A percentile compares a stretch with the other conserved stretches of the same genome.
These are phyloP conservation scores for Rutpela maculata DNA, from an alignment of 2,888 invertebrate species.

Conservation along the genomic window DNA sequence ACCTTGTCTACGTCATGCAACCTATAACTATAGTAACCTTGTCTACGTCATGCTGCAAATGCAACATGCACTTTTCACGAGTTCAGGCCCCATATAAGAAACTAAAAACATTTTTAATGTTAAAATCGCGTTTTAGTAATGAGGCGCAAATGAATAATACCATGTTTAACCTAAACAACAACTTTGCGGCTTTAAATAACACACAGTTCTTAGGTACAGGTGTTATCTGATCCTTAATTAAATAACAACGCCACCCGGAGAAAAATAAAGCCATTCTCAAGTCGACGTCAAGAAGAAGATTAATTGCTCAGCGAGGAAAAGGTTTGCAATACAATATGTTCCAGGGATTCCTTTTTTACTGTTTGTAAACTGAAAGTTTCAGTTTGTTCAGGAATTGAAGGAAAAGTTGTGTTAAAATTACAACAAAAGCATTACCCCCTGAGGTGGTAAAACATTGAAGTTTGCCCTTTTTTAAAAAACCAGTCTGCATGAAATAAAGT, in stretches of 20 bases:
- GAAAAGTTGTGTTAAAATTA: slow-evolving; percentile 2
- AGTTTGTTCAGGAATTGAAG: neutral
- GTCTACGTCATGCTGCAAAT: no score
- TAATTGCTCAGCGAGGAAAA: slow-evolving; percentile 17
- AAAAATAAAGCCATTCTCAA: slow-evolving; percentile 9
- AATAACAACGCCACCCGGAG: neutral
- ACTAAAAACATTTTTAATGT: no score
- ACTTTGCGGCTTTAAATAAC: neutral
- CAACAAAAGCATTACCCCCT: neutral
- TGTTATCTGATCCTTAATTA: slow-evolving; percentile 13
- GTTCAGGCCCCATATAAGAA: no score
- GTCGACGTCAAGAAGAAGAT: slow-evolving; percentile 21
- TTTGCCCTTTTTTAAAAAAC: neutral
- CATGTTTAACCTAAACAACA: no score
- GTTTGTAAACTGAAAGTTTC: neutral
- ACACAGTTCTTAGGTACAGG: neutral
- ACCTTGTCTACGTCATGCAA: no score
- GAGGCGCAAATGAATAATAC: no score
- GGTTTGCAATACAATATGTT: slow-evolving; percentile 15
- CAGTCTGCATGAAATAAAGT: slow-evolving; percentile 7
- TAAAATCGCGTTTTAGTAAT: no score
- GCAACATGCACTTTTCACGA: no score
- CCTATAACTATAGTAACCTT: no score
- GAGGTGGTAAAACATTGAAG: slow-evolving; percentile 5
- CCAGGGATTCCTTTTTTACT: neutral